Base-by-base conservation (phyloP, 1,140 invertebrate genomes). In the Manduca sexta region DNA sequence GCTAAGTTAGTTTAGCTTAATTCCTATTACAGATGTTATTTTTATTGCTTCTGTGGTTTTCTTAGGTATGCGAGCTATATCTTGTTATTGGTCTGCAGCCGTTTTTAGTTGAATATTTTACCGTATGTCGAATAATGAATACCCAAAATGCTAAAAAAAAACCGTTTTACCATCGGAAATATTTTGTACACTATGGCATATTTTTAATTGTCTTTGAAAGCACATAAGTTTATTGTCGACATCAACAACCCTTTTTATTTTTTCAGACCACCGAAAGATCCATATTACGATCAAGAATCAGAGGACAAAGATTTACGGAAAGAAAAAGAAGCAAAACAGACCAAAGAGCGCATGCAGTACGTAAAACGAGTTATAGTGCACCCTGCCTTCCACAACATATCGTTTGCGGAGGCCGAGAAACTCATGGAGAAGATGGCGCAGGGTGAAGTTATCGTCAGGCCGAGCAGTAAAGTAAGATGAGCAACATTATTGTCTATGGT, bases 321-420 rank as follows among this genome's bases (percentile, higher is more conserved):
- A 37, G 95, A 96, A 62, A 91, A 92, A 45, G 94, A 97, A 40
- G 89, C 92, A 4, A 95, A 94, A 61, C 94, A 96, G 68, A 84
- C 92, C 3, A 93, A 95, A 71, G 88, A 92, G 65, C 84, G 92
- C 31, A 91, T 93, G 79, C 94, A 92, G 37, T 97, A 94, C 75
- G 93, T 97, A 0, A 99, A 98, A 64, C 89, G 98, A 5, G 97
- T 99, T 0, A 99, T 99, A 48, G 95, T 98, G 12, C 98, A 99
- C 89, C 97, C 97, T 0, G 93, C 94, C 0, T 99, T 99, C 87
- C 94, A 98, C 60, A 99, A 99, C 76, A 97, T 99, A 53, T 95
- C 94, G 8, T 99, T 94, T 75, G 90, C 92, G 0, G 96, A 99
- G 69, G 94, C 96, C 1, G 96, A 98, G 64, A 95, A 96, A 70